Evolutionary conservation across 2,888 invertebrate species (phyloP).

Genomic region (Slavum lentiscoides): DNA sequence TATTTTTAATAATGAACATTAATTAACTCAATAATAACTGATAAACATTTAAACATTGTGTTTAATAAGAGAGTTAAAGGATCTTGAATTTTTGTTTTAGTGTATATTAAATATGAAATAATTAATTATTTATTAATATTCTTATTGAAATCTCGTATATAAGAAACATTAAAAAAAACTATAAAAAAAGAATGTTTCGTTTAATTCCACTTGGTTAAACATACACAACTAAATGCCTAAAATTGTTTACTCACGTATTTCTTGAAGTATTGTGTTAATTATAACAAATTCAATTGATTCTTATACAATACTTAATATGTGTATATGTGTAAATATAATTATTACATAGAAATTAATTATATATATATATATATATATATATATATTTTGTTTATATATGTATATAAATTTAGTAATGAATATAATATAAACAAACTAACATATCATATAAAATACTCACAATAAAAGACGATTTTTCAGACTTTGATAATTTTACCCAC

Average conservation of each 20-base stretch:
- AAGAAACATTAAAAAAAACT: background rate
- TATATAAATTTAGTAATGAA: constrained; percentile 2
- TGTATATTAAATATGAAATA: background rate
- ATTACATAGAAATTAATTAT: constrained; percentile 2
- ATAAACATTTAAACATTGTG: background rate
- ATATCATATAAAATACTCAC: constrained; percentile 22
- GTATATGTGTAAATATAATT: background rate
- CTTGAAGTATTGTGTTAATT: constrained; percentile 24
- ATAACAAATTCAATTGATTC: constrained; percentile 18
- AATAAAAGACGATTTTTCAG: constrained; percentile 33
- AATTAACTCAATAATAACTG: background rate
- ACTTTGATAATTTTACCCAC: constrained; percentile 31
- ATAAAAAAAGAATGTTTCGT: background rate
- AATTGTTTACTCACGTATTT: constrained; percentile 35
- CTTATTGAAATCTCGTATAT: background rate
- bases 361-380: background rate
- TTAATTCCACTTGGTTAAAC: background rate
- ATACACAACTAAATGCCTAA: constrained; percentile 22
- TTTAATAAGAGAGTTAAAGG: background rate
- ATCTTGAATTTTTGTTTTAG: background rate
- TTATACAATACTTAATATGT: constrained; percentile 7
- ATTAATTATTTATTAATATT: background rate
- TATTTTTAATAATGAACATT: constrained; percentile 7
- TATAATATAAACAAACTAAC: constrained; percentile 22
- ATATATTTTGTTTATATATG: background rate